Base-by-base conservation (phyloP, 1,140 invertebrate species). In the Trichomalopsis sarcophagae region DNA sequence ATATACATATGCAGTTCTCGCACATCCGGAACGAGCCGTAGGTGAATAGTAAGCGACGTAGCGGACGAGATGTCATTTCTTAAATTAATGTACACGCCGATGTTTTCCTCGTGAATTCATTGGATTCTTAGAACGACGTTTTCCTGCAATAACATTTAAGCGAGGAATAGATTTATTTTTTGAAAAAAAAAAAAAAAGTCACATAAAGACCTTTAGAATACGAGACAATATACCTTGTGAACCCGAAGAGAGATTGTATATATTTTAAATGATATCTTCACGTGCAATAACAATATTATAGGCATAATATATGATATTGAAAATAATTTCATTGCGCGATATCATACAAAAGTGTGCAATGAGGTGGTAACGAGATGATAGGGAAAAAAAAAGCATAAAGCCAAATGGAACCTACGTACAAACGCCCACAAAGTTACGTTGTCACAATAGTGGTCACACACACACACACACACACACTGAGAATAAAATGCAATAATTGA, bases 401-500 rank as follows among this genome's bases (percentile, higher is more conserved):
- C 75, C n/a, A 50, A 6, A 50, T 69, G 47, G 5, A 77, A 83
- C 47, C 36, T 33, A 47, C 27, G 62, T 83, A 77, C 75, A 78
- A 77, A 83, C 27, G 40, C 9, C 47, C 40, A 44, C 23, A 55
- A 76, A 69, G 47, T 77, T 69, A 62, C 21, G n/a, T 83, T 27
- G 36, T 40, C 36, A 30, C 23, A 75, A 82, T 76, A 76, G 10
- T 17, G 33, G 0, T 50, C 21, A 50, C 23, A 78, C 44, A 17
- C 17, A 7, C 4, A n/a, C 21, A 50, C 23, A 78, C 21, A 50
- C 23, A 78, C 44, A 17, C 17, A 7, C 4, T 6, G 5, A 62
- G 14, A 62, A n/a, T 10, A 44, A 79, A 80, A 80, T 23, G 40
- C 66, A 86, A 84, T 75, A 80, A 84, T 55, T 86, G 17, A 40